A percentile compares a stretch with the other conserved stretches of the same genome.
Evolutionary conservation across 2,888 invertebrate genomes (phyloP).

Genomic region (Petrolisthes manimaculis): DNA sequence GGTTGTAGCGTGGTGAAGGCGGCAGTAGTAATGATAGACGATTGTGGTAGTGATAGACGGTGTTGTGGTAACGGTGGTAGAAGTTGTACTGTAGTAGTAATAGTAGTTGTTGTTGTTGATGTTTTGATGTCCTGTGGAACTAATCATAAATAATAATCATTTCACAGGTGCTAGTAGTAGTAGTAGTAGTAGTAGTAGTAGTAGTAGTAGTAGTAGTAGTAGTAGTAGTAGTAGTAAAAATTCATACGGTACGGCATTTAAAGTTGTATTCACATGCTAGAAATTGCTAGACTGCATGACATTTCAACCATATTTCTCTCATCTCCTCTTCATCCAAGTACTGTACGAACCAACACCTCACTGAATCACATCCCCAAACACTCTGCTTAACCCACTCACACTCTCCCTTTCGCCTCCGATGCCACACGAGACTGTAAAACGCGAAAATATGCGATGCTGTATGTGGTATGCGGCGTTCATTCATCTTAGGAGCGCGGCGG

Average conservation of each 20-base stretch:
- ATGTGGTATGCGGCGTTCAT: slow-evolving; percentile 29
- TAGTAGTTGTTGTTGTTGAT: background rate
- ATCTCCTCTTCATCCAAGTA: too few species aligned
- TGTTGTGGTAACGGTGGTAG: too few species aligned
- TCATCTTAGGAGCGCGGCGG: slow-evolving; percentile 32
- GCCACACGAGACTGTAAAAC: background rate
- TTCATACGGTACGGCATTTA: slow-evolving; percentile 9
- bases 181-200: background rate
- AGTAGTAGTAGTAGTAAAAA: background rate
- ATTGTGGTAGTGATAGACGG: too few species aligned
- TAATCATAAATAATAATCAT: background rate
- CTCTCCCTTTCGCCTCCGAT: background rate
- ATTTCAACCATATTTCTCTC: background rate
- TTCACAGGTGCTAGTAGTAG: background rate
- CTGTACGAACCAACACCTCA: too few species aligned
- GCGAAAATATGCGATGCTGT: slow-evolving; percentile 8
- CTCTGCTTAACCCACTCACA: background rate
- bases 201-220: slow-evolving; percentile 4
- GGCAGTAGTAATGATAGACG: background rate
- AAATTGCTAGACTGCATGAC: slow-evolving; percentile 10
- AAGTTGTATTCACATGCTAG: slow-evolving; percentile 8
- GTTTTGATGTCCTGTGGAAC: background rate
- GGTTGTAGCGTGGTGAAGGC: slow-evolving; percentile 4
- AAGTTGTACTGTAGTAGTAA: slow-evolving; percentile 2
- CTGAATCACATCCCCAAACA: too few species aligned